phyloP scores from a whole-genome alignment of 2,797 vertebrate species.

The Manis pentadactyla region DNA sequence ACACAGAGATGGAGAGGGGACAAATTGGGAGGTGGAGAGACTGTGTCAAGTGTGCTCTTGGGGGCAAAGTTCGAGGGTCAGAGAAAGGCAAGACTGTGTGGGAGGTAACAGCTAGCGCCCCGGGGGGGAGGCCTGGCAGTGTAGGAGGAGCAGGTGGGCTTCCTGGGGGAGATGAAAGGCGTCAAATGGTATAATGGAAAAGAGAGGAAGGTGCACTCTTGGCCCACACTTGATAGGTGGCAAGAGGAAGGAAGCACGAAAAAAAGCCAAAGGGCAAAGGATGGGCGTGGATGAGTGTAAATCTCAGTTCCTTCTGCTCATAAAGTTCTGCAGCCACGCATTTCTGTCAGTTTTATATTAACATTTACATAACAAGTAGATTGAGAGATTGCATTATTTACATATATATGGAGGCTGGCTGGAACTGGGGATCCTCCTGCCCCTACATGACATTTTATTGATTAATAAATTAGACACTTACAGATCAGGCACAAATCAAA shows the following conservation, averaged over 20 bases:
- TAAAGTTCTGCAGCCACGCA: constrained; percentile 59
- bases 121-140: background rate
- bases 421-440: constrained; percentile 67
- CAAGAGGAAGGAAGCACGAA: background rate
- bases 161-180: background rate
- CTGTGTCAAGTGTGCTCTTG: too few relatives aligned
- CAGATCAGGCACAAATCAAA: constrained; percentile 82
- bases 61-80: background rate
- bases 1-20: background rate
- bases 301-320: constrained; percentile 56
- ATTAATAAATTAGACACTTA: constrained; percentile 85
- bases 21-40: background rate
- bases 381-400: constrained; percentile 82
- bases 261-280: background rate
- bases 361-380: constrained; percentile 84
- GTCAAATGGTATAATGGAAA: background rate
- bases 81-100: background rate
- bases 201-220: background rate
- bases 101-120: background rate
- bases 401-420: constrained; percentile 81
- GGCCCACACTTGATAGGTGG: background rate
- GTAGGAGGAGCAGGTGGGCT: background rate
- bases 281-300: background rate
- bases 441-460: constrained; percentile 81
- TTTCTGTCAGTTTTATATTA: constrained; percentile 80